Evolutionary conservation across 2,113 vertebrate genomes (phyloP).

Genomic region (Atlantisia rogersi): DNA sequence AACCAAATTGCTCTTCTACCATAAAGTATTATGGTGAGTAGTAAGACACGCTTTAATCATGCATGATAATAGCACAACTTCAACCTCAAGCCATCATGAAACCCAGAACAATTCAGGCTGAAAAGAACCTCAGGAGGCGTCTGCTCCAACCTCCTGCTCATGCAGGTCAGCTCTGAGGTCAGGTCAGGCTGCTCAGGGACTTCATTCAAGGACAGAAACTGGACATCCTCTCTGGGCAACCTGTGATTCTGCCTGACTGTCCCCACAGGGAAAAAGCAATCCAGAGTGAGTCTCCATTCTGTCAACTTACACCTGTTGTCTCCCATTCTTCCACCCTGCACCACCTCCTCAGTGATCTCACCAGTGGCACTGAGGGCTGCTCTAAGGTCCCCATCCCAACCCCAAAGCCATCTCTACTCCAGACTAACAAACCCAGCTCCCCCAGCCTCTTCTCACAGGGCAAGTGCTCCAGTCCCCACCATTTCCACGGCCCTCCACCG

Average conservation of each 20-base stretch:
- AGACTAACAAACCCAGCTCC: not conserved
- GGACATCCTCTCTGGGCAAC: not conserved
- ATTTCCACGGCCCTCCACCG: not conserved
- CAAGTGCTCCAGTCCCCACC: not conserved
- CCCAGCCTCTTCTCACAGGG: not conserved
- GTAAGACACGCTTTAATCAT: not conserved
- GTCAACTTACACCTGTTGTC: not conserved
- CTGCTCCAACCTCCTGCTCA: not conserved
- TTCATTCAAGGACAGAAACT: not conserved
- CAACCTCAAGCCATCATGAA: not conserved
- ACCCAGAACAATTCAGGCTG: not conserved
- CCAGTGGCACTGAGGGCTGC: not conserved
- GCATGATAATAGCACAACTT: not conserved
- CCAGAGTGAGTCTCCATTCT: not conserved
- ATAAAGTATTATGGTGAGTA: not conserved
- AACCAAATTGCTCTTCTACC: not conserved
- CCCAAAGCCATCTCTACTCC: not conserved
- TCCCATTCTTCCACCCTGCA: not conserved
- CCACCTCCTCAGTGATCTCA: not conserved
- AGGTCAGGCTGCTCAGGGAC: not conserved
- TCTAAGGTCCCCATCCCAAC: not conserved
- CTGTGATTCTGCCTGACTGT: not conserved
- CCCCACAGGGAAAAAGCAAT: not conserved
- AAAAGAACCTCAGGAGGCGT: not conserved
- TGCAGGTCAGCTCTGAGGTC: not conserved